phyloP scores from a whole-genome alignment of 1,140 invertebrate species.

The Lanistes nyassanus region DNA sequence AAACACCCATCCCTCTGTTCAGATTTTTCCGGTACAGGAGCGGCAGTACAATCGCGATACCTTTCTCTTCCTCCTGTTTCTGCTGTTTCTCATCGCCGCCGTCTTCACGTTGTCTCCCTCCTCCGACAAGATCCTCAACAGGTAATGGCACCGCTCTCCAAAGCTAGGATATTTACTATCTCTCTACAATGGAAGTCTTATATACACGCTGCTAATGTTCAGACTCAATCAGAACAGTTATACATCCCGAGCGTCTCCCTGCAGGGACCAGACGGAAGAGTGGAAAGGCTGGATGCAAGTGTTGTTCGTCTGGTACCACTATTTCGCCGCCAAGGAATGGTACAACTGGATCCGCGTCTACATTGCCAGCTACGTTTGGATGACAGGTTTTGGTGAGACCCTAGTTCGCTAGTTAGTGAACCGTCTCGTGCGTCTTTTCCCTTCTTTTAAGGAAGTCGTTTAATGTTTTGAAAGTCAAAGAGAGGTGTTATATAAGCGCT shows the following conservation, averaged over 20 bases:
- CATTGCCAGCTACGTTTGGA: slow-evolving; percentile 58
- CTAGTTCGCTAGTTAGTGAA: no score
- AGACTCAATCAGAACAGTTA: not conserved
- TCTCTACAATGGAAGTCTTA: no score
- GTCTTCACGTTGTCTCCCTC: slow-evolving; percentile 42
- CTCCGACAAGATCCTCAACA: slow-evolving; percentile 52
- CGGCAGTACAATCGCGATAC: slow-evolving; percentile 44
- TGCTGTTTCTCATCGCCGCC: slow-evolving; percentile 45
- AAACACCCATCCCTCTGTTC: not conserved
- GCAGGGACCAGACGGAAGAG: slow-evolving; percentile 56
- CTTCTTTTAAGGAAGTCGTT: no score
- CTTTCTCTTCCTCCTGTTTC: slow-evolving; percentile 51
- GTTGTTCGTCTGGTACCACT: slow-evolving; percentile 60
- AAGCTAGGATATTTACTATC: no score
- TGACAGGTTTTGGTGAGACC: slow-evolving; percentile 56
- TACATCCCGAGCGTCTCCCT: not conserved
- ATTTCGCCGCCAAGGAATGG: slow-evolving; percentile 55
- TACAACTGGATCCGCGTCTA: slow-evolving; percentile 60
- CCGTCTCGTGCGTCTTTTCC: no score
- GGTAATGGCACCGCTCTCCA: slow-evolving; percentile 28
- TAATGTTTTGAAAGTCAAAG: no score
- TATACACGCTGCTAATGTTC: no score
- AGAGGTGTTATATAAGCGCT: no score
- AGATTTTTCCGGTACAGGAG: slow-evolving; percentile 44
- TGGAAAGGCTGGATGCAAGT: slow-evolving; percentile 63